These are phyloP conservation scores for Xylocampa areola DNA, from an alignment of 2,888 invertebrate genomes.

Conservation along the genomic window DNA sequence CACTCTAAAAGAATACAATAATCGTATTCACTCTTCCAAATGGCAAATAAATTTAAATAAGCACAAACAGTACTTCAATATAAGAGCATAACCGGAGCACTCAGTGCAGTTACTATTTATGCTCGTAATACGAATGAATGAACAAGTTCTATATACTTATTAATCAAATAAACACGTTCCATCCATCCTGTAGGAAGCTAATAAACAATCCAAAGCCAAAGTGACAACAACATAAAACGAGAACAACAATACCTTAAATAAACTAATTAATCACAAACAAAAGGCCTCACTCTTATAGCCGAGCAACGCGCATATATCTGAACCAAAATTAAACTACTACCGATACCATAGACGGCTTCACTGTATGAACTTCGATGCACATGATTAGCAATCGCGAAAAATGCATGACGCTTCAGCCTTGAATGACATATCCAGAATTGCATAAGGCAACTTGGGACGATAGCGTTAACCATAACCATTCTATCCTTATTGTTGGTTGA, in stretches of 20 bases:
- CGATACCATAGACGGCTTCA: no score
- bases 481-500: slow-evolving; percentile 6
- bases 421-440: slow-evolving; percentile 28
- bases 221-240: neutral
- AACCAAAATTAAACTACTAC: no score
- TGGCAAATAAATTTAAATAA: slow-evolving; percentile 30
- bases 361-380: no score
- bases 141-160: no score
- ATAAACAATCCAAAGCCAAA: slow-evolving; percentile 9
- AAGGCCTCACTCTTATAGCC: neutral
- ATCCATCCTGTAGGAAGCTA: no score
- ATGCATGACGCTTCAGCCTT: slow-evolving; percentile 9
- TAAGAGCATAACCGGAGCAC: no score
- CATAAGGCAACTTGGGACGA: slow-evolving; percentile 6
- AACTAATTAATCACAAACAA: slow-evolving; percentile 1
- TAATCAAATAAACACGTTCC: slow-evolving; percentile 1
- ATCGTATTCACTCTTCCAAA: neutral
- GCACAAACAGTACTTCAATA: neutral
- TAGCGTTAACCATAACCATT: neutral
- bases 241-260: neutral
- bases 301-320: no score
- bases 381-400: slow-evolving; percentile 12
- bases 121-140: no score
- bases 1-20: slow-evolving; percentile 1
- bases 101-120: no score